These are phyloP conservation scores for Leptinotarsa haldemani DNA, from an alignment of 2,888 invertebrate species.

Conservation along the genomic window DNA sequence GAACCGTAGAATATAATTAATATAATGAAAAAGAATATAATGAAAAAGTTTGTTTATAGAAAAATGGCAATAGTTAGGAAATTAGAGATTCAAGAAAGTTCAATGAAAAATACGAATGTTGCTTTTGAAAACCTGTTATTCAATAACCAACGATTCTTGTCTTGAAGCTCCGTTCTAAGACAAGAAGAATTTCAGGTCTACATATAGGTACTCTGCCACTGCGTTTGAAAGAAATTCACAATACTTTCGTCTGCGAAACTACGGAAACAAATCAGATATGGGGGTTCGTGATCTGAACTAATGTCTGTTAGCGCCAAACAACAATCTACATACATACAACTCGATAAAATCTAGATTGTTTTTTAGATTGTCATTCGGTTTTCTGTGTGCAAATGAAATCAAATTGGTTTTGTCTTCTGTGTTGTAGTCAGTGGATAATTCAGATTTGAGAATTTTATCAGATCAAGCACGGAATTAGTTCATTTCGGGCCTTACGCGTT, in stretches of 20 bases:
- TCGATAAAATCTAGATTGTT: slow-evolving; percentile 49
- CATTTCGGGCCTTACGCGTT: slow-evolving; percentile 50
- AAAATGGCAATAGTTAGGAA: no score
- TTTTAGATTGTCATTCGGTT: slow-evolving; percentile 48
- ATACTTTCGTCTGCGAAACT: slow-evolving; percentile 39
- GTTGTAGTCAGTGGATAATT: slow-evolving; percentile 46
- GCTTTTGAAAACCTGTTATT: no score
- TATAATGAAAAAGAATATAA: no score
- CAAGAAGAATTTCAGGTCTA: background rate
- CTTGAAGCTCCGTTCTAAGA: no score
- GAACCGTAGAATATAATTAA: no score
- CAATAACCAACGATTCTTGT: no score
- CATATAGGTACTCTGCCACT: slow-evolving; percentile 29
- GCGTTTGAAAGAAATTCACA: slow-evolving; percentile 37
- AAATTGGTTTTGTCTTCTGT: slow-evolving; percentile 51
- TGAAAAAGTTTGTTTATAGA: no score
- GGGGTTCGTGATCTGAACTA: slow-evolving; percentile 47
- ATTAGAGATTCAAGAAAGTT: no score
- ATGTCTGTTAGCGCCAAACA: slow-evolving; percentile 51
- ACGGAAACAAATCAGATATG: slow-evolving; percentile 43
- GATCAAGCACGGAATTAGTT: slow-evolving; percentile 54
- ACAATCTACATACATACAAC: slow-evolving; percentile 49
- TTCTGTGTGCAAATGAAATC: slow-evolving; percentile 54
- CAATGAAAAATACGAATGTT: no score
- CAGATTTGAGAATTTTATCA: slow-evolving; percentile 45